These are phyloP conservation scores for Callocephalon fimbriatum DNA, from an alignment of 2,113 vertebrate genomes.

Conservation along the genomic window DNA sequence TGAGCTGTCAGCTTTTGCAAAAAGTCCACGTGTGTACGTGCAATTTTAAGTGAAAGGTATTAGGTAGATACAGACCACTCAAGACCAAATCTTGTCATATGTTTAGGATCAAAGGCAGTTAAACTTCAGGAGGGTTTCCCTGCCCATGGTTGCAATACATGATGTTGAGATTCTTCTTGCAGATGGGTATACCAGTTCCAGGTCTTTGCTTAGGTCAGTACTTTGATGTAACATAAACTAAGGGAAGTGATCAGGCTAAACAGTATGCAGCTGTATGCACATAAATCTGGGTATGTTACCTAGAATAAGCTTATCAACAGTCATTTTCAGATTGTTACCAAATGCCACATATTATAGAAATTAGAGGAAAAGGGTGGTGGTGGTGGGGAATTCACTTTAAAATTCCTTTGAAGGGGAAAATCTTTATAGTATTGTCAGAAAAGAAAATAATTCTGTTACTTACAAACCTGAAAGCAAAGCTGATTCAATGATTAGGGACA, in stretches of 20 bases:
- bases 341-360: background rate
- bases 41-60: background rate
- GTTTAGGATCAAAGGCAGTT: background rate
- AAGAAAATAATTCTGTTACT: background rate
- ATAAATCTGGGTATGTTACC: background rate
- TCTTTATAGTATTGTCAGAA: background rate
- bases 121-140: background rate
- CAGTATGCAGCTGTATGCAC: background rate
- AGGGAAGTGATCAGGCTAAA: background rate
- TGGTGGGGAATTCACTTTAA: background rate
- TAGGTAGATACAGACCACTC: background rate
- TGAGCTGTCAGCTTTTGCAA: background rate
- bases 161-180: background rate
- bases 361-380: background rate
- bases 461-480: background rate
- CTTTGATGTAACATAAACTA: background rate
- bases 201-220: background rate
- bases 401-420: background rate
- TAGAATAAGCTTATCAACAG: background rate
- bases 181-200: background rate
- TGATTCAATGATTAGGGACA: background rate
- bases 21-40: fast-evolving
- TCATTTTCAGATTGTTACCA: background rate
- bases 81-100: background rate
- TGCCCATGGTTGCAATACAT: fast-evolving